These are phyloP conservation scores for Lipophrys pholis DNA, from an alignment of 2,113 vertebrate species.

Conservation along the genomic window DNA sequence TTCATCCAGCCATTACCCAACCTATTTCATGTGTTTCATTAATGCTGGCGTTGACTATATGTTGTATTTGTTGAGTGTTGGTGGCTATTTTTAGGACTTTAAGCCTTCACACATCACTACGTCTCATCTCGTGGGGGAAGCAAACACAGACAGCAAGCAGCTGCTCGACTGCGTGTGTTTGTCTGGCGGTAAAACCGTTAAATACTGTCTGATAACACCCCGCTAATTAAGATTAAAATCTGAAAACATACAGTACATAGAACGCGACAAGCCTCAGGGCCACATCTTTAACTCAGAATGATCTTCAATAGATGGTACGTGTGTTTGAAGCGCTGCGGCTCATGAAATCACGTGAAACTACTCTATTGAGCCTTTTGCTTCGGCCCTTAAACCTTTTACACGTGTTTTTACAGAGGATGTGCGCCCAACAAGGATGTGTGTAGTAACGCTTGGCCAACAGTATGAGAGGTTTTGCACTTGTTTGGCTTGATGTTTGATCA, in stretches of 20 bases:
- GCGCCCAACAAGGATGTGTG: too few relatives aligned
- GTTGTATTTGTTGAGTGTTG: neutral
- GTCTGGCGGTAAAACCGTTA: slow-evolving; percentile 20
- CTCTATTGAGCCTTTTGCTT: neutral
- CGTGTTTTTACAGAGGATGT: too few relatives aligned
- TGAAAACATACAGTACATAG: neutral
- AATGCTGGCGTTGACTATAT: too few relatives aligned
- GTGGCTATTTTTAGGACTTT: neutral
- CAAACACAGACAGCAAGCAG: slow-evolving; percentile 25
- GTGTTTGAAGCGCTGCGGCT: slow-evolving; percentile 23
- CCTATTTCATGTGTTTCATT: too few relatives aligned
- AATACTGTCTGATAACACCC: slow-evolving; percentile 15
- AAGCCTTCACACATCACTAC: slow-evolving; percentile 1
- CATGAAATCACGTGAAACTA: slow-evolving; percentile 8
- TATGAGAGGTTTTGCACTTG: too few relatives aligned
- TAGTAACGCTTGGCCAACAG: too few relatives aligned
- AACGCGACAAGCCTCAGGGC: slow-evolving; percentile 13
- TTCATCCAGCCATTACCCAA: too few relatives aligned
- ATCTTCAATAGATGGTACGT: slow-evolving; percentile 1
- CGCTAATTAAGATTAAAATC: slow-evolving; percentile 43
- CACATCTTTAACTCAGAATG: slow-evolving; percentile 19
- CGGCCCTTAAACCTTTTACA: too few relatives aligned
- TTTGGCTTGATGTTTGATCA: too few relatives aligned
- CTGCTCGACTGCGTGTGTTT: slow-evolving; percentile 24
- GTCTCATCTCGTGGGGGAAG: neutral